These are phyloP conservation scores for Adelphocoris suturalis DNA, from an alignment of 2,888 invertebrate species.

Conservation along the genomic window DNA sequence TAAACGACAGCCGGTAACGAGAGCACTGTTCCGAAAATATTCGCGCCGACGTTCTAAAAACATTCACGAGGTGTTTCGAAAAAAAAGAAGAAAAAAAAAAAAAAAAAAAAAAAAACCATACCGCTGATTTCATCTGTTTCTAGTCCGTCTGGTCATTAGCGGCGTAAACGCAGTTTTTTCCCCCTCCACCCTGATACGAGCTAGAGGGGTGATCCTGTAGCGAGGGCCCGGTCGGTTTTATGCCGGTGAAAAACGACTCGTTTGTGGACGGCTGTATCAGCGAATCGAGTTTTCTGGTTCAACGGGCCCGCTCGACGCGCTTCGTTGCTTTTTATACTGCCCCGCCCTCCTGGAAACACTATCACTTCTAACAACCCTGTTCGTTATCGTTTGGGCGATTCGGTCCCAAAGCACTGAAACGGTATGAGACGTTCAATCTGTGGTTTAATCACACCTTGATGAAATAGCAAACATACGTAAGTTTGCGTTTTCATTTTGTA, in stretches of 20 bases:
- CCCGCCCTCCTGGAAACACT: conserved; percentile 15
- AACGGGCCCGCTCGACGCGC: conserved; percentile 14
- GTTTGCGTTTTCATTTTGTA: too few species aligned
- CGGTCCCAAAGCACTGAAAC: too few species aligned
- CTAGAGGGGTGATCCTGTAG: neutral
- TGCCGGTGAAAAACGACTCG: conserved; percentile 25
- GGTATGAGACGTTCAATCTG: too few species aligned
- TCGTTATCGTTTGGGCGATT: neutral
- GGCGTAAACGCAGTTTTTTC: conserved; percentile 14
- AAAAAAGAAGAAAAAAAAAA: neutral
- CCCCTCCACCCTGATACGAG: neutral
- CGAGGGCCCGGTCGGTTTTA: neutral
- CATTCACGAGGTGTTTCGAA: neutral
- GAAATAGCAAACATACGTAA: too few species aligned
- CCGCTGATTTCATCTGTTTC: conserved; percentile 31
- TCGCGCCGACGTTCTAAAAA: neutral
- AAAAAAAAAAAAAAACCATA: neutral
- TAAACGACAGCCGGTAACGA: too few species aligned
- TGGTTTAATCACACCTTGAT: too few species aligned
- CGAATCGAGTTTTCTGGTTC: conserved; percentile 39
- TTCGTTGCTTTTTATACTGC: conserved; percentile 13
- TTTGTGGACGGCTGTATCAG: conserved; percentile 39
- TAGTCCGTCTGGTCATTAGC: conserved; percentile 28
- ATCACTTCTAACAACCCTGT: conserved; percentile 30
- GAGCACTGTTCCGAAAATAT: neutral